Conservation (phyloP, 2,797 vertebrate species). For the Tauraco hartlaubi region DNA sequence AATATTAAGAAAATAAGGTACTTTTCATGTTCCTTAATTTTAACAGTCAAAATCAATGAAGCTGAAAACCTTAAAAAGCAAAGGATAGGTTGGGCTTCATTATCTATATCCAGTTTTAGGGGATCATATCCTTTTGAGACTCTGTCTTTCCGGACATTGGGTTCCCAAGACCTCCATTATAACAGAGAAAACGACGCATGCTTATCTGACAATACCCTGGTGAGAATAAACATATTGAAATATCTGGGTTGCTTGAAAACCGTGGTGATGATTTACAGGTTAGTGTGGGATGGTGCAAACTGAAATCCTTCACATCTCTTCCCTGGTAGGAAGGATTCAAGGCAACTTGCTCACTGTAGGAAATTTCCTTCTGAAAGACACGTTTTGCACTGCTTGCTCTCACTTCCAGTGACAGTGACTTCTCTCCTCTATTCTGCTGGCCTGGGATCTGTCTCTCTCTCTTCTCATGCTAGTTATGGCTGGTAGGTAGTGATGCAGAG, state of each 20-base stretch:
- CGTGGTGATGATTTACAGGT: neutral
- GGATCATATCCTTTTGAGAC: neutral
- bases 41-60: neutral
- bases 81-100: neutral
- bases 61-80: neutral
- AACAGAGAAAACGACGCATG: neutral
- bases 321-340: neutral
- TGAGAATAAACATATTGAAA: neutral
- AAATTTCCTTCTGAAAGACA: neutral
- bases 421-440: neutral
- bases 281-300: neutral
- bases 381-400: neutral
- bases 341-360: neutral
- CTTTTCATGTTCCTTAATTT: neutral
- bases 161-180: too few relatives aligned
- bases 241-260: neutral
- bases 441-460: neutral
- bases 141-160: neutral
- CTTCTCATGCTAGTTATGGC: neutral
- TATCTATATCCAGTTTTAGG: neutral
- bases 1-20: neutral
- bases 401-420: neutral
- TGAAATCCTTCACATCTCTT: neutral
- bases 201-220: neutral
- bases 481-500: neutral